Evolutionary conservation across 1,140 invertebrate species (phyloP), one percentile per base, ranked within the genome.

Genomic region (Apocrypta bakeri): DNA sequence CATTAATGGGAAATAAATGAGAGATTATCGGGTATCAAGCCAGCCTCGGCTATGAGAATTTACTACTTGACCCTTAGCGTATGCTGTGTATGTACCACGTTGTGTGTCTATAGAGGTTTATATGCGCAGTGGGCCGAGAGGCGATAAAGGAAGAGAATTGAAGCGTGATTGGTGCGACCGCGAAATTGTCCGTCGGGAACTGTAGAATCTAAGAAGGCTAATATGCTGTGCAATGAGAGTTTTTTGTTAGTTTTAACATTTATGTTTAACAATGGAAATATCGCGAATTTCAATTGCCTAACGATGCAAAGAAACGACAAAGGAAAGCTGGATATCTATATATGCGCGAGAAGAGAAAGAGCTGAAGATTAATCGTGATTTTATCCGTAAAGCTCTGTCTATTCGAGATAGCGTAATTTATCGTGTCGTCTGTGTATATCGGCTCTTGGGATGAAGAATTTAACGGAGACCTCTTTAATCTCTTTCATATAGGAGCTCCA

Each of bases 1-100:
- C 72, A 83, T 83, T 86, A 85, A 85, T 83, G 83, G 78, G 66
- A 83, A 85, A 84, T 82, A 86, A 85, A 86, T 79, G 81, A 83
- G 64, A 83, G 82, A 84, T 83, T 81, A 84, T 85, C 82, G 74
- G 68, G 33, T 69, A 76, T 71, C 66, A 73, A 69, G 37, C 63
- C 9, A 14, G 48, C 29, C 12, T 12, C 48, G 24, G 0, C 48
- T 1, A 80, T 40, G 69, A 80, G 78, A 80, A 80, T 80, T 80
- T 80, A 80, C 78, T 73, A 80, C 71, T 81, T 81, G 48, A 66
- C 33, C 31, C 79, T 74, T 81, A 66, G 56, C 71, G 27, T 25
- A 56, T 61, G 72, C 68, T n/a, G 31, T 27, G 37, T 63, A 72
- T 56, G n/a, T n/a, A n/a, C n/a, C n/a, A n/a, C n/a, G n/a, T n/a